Percentiles rank a stretch among this genome's conserved stretches.
These are phyloP conservation scores for Peromyscus californicus DNA, from an alignment of 2,113 vertebrate genomes.

Conservation along the genomic window DNA sequence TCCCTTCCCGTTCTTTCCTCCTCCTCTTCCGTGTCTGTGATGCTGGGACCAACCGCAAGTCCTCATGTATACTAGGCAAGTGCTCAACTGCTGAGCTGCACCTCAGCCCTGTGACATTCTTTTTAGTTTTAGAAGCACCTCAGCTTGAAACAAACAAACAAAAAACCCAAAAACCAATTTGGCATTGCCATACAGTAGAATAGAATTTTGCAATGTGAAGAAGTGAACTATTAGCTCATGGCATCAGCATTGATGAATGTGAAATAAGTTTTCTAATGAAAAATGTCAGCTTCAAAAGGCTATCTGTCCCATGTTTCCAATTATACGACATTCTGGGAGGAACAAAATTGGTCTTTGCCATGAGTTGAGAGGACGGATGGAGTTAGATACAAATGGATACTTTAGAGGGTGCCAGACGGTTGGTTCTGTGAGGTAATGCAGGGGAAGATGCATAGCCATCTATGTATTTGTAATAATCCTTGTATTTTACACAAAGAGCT, in stretches of 20 bases:
- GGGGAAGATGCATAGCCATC: background rate
- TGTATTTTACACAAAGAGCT: background rate
- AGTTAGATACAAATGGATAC: background rate
- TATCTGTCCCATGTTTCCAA: background rate
- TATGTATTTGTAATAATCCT: background rate
- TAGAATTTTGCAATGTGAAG: background rate
- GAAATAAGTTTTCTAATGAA: constrained; percentile 1
- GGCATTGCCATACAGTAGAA: background rate
- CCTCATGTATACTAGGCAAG: background rate
- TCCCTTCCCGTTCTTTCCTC: background rate
- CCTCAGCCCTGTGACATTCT: background rate
- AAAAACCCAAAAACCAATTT: background rate
- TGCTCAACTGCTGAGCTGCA: background rate
- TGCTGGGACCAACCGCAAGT: background rate
- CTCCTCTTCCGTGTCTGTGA: background rate
- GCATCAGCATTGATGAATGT: background rate
- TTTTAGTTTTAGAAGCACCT: constrained; percentile 40
- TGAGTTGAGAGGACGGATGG: background rate
- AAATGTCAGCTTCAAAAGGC: constrained; percentile 7
- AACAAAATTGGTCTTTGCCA: background rate
- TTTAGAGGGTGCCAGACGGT: background rate
- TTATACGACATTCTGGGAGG: background rate
- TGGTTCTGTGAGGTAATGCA: background rate
- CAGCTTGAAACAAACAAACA: background rate
- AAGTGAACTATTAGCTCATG: background rate